Conservation (phyloP, 2,113 vertebrate species). For the Calonectris borealis region DNA sequence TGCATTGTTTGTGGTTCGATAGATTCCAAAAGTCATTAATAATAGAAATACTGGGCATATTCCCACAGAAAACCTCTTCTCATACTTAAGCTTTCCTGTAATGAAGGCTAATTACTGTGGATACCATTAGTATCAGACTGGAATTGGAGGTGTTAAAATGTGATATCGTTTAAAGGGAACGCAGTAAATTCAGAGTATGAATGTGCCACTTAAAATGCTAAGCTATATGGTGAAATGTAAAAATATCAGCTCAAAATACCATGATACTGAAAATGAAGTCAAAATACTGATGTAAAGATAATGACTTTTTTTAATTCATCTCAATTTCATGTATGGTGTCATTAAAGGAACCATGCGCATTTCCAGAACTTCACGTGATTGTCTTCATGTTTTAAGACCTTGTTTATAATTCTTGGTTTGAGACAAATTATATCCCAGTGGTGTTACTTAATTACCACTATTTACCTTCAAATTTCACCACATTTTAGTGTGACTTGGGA, state of each 20-base stretch:
- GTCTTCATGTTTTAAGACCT: neutral
- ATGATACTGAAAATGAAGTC: neutral
- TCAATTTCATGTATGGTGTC: neutral
- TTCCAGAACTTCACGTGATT: neutral
- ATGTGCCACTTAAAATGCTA: neutral
- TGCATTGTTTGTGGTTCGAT: constrained; percentile 13
- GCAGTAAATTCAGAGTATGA: neutral
- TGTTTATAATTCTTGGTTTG: neutral
- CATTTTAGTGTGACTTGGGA: neutral
- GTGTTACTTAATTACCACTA: neutral
- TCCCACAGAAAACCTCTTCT: neutral
- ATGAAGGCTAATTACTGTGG: constrained; percentile 26
- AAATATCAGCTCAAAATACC: neutral
- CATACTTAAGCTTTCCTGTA: neutral
- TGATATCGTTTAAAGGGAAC: neutral
- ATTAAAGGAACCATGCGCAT: neutral
- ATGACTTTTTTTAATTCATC: neutral
- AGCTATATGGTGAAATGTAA: neutral
- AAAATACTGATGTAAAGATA: neutral
- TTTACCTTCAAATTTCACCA: neutral
- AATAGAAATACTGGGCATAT: neutral
- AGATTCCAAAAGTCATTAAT: constrained; percentile 35
- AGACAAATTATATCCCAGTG: too few species aligned
- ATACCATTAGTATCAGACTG: neutral
- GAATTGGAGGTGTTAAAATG: neutral